A percentile compares a stretch with the other conserved stretches of the same genome.
Conservation (phyloP, 2,797 vertebrate species). For the Nannoperca obscura region DNA sequence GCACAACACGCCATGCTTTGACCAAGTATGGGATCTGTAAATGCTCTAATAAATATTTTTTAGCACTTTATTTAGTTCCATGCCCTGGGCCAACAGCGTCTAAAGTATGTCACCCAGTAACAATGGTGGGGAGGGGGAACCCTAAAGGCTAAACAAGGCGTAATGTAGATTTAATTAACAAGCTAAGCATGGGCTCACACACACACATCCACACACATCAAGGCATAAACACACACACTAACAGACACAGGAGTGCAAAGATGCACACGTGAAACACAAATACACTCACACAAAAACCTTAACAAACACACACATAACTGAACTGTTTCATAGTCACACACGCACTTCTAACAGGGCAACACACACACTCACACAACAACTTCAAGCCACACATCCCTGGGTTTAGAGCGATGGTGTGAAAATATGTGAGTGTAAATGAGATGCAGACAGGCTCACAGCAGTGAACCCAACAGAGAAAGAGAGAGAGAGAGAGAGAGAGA, state of each 20-base stretch:
- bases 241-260: constrained; percentile 22
- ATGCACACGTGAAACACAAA: constrained; percentile 16
- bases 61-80: constrained; percentile 85
- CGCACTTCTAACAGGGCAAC: constrained; percentile 27
- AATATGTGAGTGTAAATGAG: constrained; percentile 85
- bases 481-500: constrained; percentile 27
- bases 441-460: constrained; percentile 83
- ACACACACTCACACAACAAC: constrained; percentile 26
- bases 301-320: constrained; percentile 30
- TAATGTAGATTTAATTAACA: constrained; percentile 84
- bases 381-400: constrained; percentile 65
- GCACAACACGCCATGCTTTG: constrained; percentile 75
- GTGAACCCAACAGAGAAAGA: constrained; percentile 41
- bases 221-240: constrained; percentile 8
- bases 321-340: constrained; percentile 49
- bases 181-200: constrained; percentile 61
- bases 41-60: constrained; percentile 85
- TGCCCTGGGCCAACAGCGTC: constrained; percentile 78
- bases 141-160: constrained; percentile 62
- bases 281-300: constrained; percentile 14
- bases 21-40: constrained; percentile 81
- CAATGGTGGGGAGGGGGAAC: constrained; percentile 44
- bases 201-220: constrained; percentile 24
- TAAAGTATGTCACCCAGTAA: constrained; percentile 80
- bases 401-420: constrained; percentile 75